These are phyloP conservation scores for Thereuonema tuberculata DNA, from an alignment of 1,140 invertebrate genomes.

Conservation along the genomic window DNA sequence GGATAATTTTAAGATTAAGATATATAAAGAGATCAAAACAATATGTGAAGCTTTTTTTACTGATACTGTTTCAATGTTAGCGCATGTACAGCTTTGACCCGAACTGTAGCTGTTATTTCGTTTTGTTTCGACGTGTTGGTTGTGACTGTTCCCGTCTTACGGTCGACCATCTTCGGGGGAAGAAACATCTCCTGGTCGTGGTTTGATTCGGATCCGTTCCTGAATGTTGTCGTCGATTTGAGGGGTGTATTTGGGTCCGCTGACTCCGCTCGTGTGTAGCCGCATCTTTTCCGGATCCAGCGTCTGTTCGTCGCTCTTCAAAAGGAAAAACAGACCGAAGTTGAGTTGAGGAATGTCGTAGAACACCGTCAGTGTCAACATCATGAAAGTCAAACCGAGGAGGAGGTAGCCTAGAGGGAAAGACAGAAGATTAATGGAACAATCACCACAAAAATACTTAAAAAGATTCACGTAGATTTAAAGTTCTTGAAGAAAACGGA, in stretches of 20 bases:
- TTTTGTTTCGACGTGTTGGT: not conserved
- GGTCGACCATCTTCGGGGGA: slow-evolving; percentile 11
- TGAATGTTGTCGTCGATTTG: slow-evolving; percentile 10
- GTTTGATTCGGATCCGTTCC: slow-evolving; percentile 8
- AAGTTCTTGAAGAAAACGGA: too few species aligned
- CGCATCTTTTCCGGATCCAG: slow-evolving; percentile 43
- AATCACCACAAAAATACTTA: not conserved
- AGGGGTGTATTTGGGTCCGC: slow-evolving; percentile 10
- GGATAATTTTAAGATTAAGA: too few species aligned
- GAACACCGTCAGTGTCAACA: slow-evolving; percentile 63
- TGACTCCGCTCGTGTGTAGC: slow-evolving; percentile 26
- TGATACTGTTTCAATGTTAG: too few species aligned
- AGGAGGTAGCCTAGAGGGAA: slow-evolving; percentile 58
- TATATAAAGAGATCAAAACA: too few species aligned
- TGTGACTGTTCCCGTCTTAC: too few species aligned
- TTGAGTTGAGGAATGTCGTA: slow-evolving; percentile 79
- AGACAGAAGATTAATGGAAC: slow-evolving; percentile 14
- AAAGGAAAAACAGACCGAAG: slow-evolving; percentile 56
- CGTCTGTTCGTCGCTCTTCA: slow-evolving; percentile 43
- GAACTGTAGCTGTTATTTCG: too few species aligned
- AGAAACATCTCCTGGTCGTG: slow-evolving; percentile 1
- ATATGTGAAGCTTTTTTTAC: too few species aligned
- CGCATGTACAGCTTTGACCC: too few species aligned
- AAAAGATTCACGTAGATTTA: too few species aligned
- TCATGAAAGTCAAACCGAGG: slow-evolving; percentile 63